Base-by-base conservation (phyloP, 2,888 invertebrate species). In the Microplitis manilae region DNA sequence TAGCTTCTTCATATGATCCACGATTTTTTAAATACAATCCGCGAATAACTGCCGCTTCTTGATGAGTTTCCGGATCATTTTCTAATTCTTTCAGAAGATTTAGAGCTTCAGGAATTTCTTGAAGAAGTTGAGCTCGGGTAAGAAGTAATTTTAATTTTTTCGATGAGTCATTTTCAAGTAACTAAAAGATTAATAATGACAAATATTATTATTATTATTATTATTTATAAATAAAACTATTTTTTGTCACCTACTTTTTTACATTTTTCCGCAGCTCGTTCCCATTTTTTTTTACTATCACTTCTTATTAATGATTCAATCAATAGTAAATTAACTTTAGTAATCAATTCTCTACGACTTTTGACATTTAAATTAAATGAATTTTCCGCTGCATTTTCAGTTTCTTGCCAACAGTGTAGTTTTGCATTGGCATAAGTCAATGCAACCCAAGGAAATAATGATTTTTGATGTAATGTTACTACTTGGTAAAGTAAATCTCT, bases 1-100 rank as follows among this genome's bases (percentile, higher is more conserved):
- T 85, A 5, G 93, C 93, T 85, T 94, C 92, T 30, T 90, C 87
- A 77, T 92, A 91, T 78, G 91, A 91, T 61, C 89, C 88, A 85
- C 92, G 88, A 83, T 91, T 92, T 62, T 92, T 89, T 68, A 92
- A 87, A 72, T 90, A 82, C 68, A 92, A 87, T 13, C 93, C 92
- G 85, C 91, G 88, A 7, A 94, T 88, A 79, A 93, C 90, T 69
- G 82, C 84, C 39, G 84, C 86, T 70, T 87, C 84, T 6, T 75
- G 73, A 79, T 82, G 79, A 20, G 84, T 81, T 39, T 84, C 73
- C 15, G 84, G 79, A 71, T 84, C 79, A 30, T 85, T 81, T 79
- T 90, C 84, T 5, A 92, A 82, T 62, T 90, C 84, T 9, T 83
- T 80, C 64, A 92, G 81, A 20, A 89, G 86, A 17, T 84, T 80